Evolutionary conservation across 2,888 invertebrate species (phyloP).

Genomic region (Prosapia bicincta): DNA sequence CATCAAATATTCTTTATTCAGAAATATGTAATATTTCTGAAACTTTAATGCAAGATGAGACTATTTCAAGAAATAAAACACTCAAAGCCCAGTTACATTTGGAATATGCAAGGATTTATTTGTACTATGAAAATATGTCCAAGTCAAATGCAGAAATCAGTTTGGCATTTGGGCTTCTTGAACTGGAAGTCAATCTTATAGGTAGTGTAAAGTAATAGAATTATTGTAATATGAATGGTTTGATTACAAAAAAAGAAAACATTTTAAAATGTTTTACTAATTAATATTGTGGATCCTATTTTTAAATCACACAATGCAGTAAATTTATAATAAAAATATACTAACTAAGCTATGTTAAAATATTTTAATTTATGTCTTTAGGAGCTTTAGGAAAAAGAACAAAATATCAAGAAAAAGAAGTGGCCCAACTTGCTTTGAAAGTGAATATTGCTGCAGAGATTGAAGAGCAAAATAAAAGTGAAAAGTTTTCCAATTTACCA

Average conservation of each 20-base stretch:
- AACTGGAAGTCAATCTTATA: constrained; percentile 65
- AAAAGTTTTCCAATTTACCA: background rate
- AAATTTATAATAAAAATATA: no score
- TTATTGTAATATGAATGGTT: no score
- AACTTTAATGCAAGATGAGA: constrained; percentile 45
- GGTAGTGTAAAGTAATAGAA: no score
- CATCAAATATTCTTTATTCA: constrained; percentile 62
- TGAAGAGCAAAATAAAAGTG: background rate
- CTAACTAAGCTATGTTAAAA: no score
- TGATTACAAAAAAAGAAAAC: no score
- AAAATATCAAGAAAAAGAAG: constrained; percentile 74
- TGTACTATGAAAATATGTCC: constrained; percentile 69
- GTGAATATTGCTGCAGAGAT: constrained; percentile 26
- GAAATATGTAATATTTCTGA: constrained; percentile 54
- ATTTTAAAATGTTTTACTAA: no score
- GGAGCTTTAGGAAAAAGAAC: constrained; percentile 89
- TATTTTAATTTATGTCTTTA: constrained; percentile 42
- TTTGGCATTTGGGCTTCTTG: constrained; percentile 59
- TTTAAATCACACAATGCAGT: no score
- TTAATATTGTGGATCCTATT: no score
- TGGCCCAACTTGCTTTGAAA: constrained; percentile 70
- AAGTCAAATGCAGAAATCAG: constrained; percentile 65
- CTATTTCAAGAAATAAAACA: constrained; percentile 44
- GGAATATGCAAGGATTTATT: constrained; percentile 61
- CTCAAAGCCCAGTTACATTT: constrained; percentile 50